Conservation (phyloP, 2,888 invertebrate species). For the Dryobotodes eremita region DNA sequence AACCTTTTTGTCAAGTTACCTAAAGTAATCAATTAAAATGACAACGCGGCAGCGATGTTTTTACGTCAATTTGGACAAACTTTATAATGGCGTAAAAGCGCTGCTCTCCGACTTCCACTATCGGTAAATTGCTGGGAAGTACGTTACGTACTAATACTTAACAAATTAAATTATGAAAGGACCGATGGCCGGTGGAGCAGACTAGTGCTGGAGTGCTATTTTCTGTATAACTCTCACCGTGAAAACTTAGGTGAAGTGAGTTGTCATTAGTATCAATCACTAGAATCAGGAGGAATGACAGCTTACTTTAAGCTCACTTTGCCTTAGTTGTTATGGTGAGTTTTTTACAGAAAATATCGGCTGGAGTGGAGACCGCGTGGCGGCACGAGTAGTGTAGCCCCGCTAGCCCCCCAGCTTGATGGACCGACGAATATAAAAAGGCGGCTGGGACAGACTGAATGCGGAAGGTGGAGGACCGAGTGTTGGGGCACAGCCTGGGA, state of each 20-base stretch:
- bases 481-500: not conserved
- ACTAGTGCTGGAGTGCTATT: not conserved
- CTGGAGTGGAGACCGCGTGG: not conserved
- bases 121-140: no score
- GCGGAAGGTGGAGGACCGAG: not conserved
- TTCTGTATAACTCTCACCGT: no score
- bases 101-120: no score
- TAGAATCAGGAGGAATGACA: no score
- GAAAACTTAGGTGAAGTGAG: no score
- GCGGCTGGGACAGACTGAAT: not conserved
- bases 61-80: not conserved
- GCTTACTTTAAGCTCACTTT: no score
- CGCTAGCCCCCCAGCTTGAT: no score
- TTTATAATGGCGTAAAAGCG: slow-evolving; percentile 5
- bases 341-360: no score
- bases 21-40: slow-evolving; percentile 22
- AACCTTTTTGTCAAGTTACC: not conserved
- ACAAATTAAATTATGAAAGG: not conserved
- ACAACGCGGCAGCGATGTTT: no score
- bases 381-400: not conserved
- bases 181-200: not conserved
- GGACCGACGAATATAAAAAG: not conserved
- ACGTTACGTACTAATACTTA: not conserved
- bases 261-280: no score
- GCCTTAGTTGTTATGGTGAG: no score